Base-by-base conservation (phyloP, 2,888 invertebrate genomes). In the Monoplex corrugatus region DNA sequence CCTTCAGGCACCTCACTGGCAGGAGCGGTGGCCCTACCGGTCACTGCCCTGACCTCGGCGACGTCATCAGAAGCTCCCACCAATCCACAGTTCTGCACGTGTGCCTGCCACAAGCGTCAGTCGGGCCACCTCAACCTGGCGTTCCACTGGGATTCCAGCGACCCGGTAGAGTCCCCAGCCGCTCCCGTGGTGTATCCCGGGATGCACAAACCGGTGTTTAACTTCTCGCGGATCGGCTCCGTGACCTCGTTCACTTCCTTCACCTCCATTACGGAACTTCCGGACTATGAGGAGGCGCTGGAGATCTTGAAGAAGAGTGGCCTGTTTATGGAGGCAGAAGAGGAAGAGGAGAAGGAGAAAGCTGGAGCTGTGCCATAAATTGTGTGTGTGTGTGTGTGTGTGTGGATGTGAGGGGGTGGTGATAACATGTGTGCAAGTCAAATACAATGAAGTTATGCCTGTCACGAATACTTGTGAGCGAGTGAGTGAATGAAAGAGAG, bases 181-280 rank as follows among this genome's bases (percentile, higher is more conserved):
- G 68, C 40, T 2, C 75, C 87, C 32, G 75, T 43, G 32, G 28
- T 87, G 80, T 35, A 38, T 28, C 88, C 88, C 8, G 88, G 88
- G 40, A 88, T 88, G 88, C 88, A 88, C 50, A 88, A 88, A 44
- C 88, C 88, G 2, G 88, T 80, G 83, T 68, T 88, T n/a, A 13
- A 8, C 6, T 88, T 88, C 44, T 19, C 63, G 10, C 32, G 88
- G 40, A 82, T 68, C 2, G 35, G 40, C 8, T n/a, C n/a, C n/a
- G n/a, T n/a, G n/a, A n/a, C n/a, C n/a, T n/a, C n/a, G n/a, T n/a
- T n/a, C n/a, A n/a, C n/a, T n/a, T 82, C 88, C 40, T 35, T 40
- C 23, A 80, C 80, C 19, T 87, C 87, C 32, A 80, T 75, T 50
- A 44, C 75, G 0, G 80, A 80, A 0, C 57, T 50, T 13, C 88